Percentiles rank a stretch among this genome's conserved stretches.
Conservation (phyloP, 1,140 invertebrate genomes). For the Drosophila pandora region DNA sequence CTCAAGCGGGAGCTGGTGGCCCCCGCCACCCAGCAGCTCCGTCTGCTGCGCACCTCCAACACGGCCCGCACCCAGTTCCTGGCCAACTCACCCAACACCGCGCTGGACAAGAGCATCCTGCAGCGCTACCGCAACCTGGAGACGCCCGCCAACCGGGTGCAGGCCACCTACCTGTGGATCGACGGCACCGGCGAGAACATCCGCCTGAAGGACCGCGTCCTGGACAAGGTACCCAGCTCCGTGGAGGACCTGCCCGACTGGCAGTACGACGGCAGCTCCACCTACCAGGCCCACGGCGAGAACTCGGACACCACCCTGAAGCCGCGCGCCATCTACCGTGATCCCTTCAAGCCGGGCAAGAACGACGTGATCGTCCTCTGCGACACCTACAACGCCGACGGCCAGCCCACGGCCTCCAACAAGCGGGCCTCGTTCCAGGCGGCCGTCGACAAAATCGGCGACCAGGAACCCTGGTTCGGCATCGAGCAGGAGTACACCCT, state of each 20-base stretch:
- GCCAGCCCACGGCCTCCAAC: conserved; percentile 85
- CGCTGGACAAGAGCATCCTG: conserved; percentile 89
- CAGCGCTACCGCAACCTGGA: conserved; percentile 89
- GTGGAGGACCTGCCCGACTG: conserved; percentile 92
- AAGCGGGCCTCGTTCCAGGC: conserved; percentile 68
- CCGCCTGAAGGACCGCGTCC: conserved; percentile 93
- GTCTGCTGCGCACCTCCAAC: conserved; percentile 44
- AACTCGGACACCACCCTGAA: conserved; percentile 94
- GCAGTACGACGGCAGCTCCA: conserved; percentile 97
- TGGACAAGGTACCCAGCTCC: conserved; percentile 89
- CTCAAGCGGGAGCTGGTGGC: conserved; percentile 70
- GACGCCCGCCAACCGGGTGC: conserved; percentile 88
- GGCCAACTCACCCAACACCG: conserved; percentile 88
- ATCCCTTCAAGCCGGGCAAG: conserved; percentile 93
- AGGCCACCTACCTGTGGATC: conserved; percentile 97
- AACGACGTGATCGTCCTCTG: conserved; percentile 94
- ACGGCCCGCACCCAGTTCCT: conserved; percentile 74
- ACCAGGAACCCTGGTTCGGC: conserved; percentile 95
- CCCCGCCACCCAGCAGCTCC: conserved; percentile 55
- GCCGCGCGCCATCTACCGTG: conserved; percentile 93
- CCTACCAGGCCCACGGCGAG: conserved; percentile 89
- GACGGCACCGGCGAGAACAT: conserved; percentile 95
- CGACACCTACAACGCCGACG: conserved; percentile 89
- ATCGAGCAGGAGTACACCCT: conserved; percentile 96
- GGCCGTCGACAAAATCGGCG: conserved; percentile 77